Base-by-base conservation (phyloP, 2,113 vertebrate genomes). In the Pseudolaguvia tuberculata region DNA sequence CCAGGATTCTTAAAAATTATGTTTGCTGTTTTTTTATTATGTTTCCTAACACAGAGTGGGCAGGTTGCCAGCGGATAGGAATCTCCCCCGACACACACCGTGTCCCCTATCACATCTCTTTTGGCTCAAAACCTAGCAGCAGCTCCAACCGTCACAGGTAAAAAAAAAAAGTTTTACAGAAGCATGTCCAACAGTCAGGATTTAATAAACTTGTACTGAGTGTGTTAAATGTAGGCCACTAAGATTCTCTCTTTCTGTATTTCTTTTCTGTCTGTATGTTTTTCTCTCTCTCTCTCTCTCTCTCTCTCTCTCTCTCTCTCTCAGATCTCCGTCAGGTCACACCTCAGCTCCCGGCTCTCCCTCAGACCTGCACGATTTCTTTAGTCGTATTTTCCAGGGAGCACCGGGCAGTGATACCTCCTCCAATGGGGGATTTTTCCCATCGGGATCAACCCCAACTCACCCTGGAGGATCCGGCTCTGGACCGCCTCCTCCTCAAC, bases 51-150 rank as follows among this genome's bases (percentile, higher is more conserved):
- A 6, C 31, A 35, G 96, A 98, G 82, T 97, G 95, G 96, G 95
- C 96, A 2, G 96, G 94, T 53, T 96, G 95, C 80, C 96, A 97
- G 81, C 89, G 93, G 72, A 95, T 98, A 67, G 88, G 90, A 39
- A 97, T 98, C 79, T 93, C 93, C 27, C 94, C 96, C 0, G 95
- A 98, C 85, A 96, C 94, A 1, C 96, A 97, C 57, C 92, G 92
- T 1, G 96, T 96, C 71, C 94, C 94, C 63, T 98, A 96, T 85
- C 96, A 96, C 86, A 95, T 98, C 86, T 96, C 94, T 66, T 96
- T 96, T 59, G 95, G 94, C 55, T 87, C 94, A 5, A 90, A 94
- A 85, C 89, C 89, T 67, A 84, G 90, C 61, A 88, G 86, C 78
- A 86, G 82, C 47, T 42, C 90, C 63, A 83, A 90, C 70, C 89